These are phyloP conservation scores for Neelides sp. DNA, from an alignment of 1,140 invertebrate genomes.

Conservation along the genomic window DNA sequence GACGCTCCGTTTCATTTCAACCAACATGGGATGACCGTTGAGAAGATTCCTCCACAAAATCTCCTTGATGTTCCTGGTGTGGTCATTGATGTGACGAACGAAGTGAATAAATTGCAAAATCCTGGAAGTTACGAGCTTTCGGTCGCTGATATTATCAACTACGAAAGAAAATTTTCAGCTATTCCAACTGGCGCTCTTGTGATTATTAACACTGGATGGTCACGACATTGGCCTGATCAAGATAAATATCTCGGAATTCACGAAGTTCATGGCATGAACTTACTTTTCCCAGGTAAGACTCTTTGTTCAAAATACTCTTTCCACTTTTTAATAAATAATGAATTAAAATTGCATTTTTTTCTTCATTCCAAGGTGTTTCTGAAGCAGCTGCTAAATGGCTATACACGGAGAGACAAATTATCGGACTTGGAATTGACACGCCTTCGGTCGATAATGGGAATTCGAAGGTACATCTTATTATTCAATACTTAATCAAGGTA, in stretches of 20 bases:
- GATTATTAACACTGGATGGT: constrained; percentile 47
- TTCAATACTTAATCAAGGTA: neutral
- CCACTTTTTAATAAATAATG: neutral
- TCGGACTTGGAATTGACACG: constrained; percentile 51
- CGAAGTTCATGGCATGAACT: constrained; percentile 20
- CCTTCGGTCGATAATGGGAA: constrained; percentile 46
- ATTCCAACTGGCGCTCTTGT: constrained; percentile 36
- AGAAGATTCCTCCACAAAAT: constrained; percentile 45
- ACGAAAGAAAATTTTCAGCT: constrained; percentile 37
- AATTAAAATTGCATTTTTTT: neutral
- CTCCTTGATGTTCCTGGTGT: constrained; percentile 37
- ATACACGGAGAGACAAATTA: constrained; percentile 42
- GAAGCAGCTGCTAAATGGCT: constrained; percentile 47
- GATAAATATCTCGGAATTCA: constrained; percentile 20
- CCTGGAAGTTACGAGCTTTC: constrained; percentile 1
- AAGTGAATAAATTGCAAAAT: neutral
- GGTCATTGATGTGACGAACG: constrained; percentile 21
- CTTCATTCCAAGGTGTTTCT: constrained; percentile 39
- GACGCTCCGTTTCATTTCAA: constrained; percentile 54
- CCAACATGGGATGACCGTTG: constrained; percentile 41
- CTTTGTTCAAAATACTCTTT: neutral
- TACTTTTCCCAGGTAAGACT: constrained; percentile 35
- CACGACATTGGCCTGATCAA: constrained; percentile 24
- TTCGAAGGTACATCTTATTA: constrained; percentile 18
- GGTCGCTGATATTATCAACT: constrained; percentile 30